Evolutionary conservation across 2,797 vertebrate species (phyloP), one percentile per base, ranked within the genome.

Genomic region (Helostoma temminkii): DNA sequence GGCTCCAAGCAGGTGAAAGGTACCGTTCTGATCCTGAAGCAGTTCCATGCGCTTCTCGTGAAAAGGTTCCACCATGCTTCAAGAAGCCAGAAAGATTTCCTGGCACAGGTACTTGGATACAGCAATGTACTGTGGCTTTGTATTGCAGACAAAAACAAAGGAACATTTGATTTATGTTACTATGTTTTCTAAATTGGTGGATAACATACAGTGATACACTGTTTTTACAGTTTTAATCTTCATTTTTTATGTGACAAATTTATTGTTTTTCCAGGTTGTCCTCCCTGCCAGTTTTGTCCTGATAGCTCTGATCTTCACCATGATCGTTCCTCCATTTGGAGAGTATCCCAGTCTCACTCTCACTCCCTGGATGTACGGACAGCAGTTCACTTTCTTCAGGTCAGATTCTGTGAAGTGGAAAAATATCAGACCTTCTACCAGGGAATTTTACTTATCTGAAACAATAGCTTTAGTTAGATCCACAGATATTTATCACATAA

Each of bases 361-460:
- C 66, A 95, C 92, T 8, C 98, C 97, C 30, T 98, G 97, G 97
- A 96, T 99, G 90, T 99, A 99, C 1, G 97, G 97, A 66, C 92
- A 95, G 5, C 97, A 99, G 82, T 93, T 95, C 66, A 97, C 93
- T 52, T 99, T 99, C 90, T 92, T 98, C 91, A 98, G 98, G 98
- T 99, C 45, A 74, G 87, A 55, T 8, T 6, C 18, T 16, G 4
- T 11, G 10, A 19, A n/a, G n/a, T n/a, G n/a, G n/a, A n/a, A n/a
- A n/a, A n/a, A n/a, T n/a, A n/a, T n/a, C n/a, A n/a, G n/a, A n/a
- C n/a, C n/a, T n/a, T n/a, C n/a, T n/a, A n/a, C n/a, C n/a, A n/a
- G n/a, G n/a, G n/a, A n/a, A n/a, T n/a, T n/a, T n/a, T n/a, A n/a
- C n/a, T n/a, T n/a, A n/a, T 3, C 1, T 5, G 10, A 46, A 16